Evolutionary conservation across 2,797 vertebrate genomes (phyloP).

Genomic region (Antennarius maculatus): DNA sequence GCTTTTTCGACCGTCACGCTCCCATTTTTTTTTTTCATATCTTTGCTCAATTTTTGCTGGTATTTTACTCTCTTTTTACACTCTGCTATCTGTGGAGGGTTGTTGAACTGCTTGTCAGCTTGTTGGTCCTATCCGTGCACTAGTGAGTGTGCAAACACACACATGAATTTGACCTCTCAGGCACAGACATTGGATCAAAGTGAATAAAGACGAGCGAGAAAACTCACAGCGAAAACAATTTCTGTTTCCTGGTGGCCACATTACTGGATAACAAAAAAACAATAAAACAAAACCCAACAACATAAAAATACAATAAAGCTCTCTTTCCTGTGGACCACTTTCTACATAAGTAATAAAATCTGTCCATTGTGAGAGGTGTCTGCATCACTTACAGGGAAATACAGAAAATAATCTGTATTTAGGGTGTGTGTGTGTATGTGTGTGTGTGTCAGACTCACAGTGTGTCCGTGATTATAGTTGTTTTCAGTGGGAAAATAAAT

Average conservation of each 20-base stretch:
- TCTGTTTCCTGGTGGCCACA: neutral
- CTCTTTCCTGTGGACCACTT: neutral
- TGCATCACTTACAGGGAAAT: constrained; percentile 11
- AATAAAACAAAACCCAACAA: neutral
- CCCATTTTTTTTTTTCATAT: constrained; percentile 47
- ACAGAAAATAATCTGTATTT: constrained; percentile 20
- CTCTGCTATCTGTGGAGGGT: constrained; percentile 47
- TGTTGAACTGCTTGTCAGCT: constrained; percentile 61
- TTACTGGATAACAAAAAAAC: neutral
- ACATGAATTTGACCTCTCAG: constrained; percentile 1
- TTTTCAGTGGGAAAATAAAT: constrained; percentile 73
- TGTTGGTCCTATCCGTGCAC: constrained; percentile 35
- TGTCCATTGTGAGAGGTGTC: neutral
- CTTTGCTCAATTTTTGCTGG: constrained; percentile 43
- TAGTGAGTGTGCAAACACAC: neutral
- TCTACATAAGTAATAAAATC: constrained; percentile 1
- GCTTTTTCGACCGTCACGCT: constrained; percentile 52
- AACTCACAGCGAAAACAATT: neutral
- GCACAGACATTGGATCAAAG: constrained; percentile 8
- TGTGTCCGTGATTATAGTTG: constrained; percentile 74
- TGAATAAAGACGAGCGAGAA: neutral
- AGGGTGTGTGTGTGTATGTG: constrained; percentile 28
- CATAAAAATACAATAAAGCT: too few species aligned
- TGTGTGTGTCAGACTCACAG: constrained; percentile 42
- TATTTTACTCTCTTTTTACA: constrained; percentile 26